phyloP scores from a whole-genome alignment of 2,888 invertebrate species.

The Drosophila koepferae region DNA sequence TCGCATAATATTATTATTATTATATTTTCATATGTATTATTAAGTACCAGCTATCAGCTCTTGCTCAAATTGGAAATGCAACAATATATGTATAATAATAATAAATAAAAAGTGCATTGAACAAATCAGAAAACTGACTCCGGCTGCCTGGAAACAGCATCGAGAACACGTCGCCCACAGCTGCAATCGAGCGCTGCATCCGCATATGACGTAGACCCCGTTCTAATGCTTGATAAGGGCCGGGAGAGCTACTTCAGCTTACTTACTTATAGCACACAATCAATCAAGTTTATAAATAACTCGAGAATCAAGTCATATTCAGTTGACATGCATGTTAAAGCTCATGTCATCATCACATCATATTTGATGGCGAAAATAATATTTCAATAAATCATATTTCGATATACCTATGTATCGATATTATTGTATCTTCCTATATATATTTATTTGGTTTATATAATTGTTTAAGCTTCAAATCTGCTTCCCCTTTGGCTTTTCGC shows the following conservation, averaged over 20 bases:
- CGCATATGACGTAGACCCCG: conserved; percentile 47
- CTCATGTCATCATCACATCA: neutral
- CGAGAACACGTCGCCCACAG: conserved; percentile 41
- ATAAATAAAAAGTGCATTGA: conserved; percentile 39
- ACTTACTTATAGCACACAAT: neutral
- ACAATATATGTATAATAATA: conserved; percentile 28
- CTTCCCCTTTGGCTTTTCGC: neutral
- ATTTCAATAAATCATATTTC: too few species aligned
- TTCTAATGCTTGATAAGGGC: conserved; percentile 14
- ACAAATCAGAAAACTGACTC: conserved; percentile 34
- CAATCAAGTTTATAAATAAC: neutral
- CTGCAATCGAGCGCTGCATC: conserved; percentile 48
- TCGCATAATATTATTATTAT: neutral
- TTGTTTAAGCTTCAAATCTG: neutral
- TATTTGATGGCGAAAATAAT: too few species aligned
- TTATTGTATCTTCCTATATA: neutral
- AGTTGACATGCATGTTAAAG: conserved; percentile 9
- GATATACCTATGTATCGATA: too few species aligned
- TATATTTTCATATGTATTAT: conserved; percentile 29
- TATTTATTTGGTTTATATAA: neutral
- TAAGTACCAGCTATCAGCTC: conserved; percentile 55
- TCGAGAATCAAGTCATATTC: neutral
- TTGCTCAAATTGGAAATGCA: conserved; percentile 52
- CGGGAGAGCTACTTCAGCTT: neutral
- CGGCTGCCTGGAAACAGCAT: conserved; percentile 47